Evolutionary conservation across 2,888 invertebrate genomes (phyloP).

Genomic region (Torymus aiolomorphi): DNA sequence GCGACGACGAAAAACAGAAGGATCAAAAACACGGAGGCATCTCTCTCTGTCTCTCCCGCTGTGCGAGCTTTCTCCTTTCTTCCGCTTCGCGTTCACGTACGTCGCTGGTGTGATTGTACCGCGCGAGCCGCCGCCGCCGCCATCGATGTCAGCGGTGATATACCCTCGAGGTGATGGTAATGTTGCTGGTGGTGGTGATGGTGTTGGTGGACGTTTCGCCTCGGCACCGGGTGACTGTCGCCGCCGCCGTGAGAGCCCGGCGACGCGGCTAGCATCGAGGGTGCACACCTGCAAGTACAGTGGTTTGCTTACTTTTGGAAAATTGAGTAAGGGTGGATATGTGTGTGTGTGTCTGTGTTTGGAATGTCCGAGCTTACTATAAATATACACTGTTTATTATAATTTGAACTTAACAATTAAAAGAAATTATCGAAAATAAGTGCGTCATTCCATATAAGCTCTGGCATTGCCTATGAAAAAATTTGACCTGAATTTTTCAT

Average conservation of each 20-base stretch:
- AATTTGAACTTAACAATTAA: too few relatives aligned
- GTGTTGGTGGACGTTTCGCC: neutral
- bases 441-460: too few relatives aligned
- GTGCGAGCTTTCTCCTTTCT: slow-evolving; percentile 3
- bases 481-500: too few relatives aligned
- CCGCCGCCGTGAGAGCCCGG: slow-evolving; percentile 25
- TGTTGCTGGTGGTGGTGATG: neutral
- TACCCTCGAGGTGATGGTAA: too few relatives aligned
- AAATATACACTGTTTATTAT: too few relatives aligned
- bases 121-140: slow-evolving; percentile 7
- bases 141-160: too few relatives aligned
- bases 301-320: too few relatives aligned
- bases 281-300: slow-evolving; percentile 24
- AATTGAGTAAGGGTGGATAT: too few relatives aligned
- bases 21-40: neutral
- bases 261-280: slow-evolving; percentile 51
- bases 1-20: neutral
- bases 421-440: too few relatives aligned
- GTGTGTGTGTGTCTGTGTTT: too few relatives aligned
- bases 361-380: too few relatives aligned
- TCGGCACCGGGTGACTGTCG: slow-evolving; percentile 2
- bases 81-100: neutral
- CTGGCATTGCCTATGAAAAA: too few relatives aligned
- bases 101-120: slow-evolving; percentile 4
- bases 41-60: neutral